Percentiles rank a stretch among this genome's conserved stretches.
Evolutionary conservation across 1,140 invertebrate genomes (phyloP).

Genomic region (Zaprionus taronus): DNA sequence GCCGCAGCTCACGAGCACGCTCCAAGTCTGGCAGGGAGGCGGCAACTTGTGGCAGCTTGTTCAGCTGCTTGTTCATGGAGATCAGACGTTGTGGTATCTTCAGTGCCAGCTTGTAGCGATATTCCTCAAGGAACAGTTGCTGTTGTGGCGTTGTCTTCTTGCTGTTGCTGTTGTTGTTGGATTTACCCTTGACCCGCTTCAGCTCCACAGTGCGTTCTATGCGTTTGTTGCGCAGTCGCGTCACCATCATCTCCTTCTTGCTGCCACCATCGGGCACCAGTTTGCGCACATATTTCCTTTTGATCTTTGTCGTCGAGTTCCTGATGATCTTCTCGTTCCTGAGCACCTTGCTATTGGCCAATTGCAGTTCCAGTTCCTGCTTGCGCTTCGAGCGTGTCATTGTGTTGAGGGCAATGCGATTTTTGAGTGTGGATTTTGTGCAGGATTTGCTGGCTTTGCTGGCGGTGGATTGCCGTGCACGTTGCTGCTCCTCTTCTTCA

Average conservation of each 20-base stretch:
- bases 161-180: background rate
- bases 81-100: constrained; percentile 91
- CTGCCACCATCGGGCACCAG: constrained; percentile 51
- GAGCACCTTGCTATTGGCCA: constrained; percentile 82
- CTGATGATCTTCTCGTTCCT: constrained; percentile 83
- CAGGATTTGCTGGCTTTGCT: constrained; percentile 21
- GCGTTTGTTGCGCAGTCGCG: constrained; percentile 61
- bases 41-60: constrained; percentile 86
- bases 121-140: constrained; percentile 86
- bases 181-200: constrained; percentile 26
- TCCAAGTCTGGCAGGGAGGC: constrained; percentile 91
- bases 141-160: constrained; percentile 52
- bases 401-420: constrained; percentile 71
- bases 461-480: background rate
- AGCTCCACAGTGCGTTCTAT: constrained; percentile 25
- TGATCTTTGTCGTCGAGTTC: constrained; percentile 77
- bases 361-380: constrained; percentile 74
- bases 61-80: constrained; percentile 88
- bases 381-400: constrained; percentile 83
- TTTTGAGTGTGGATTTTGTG: constrained; percentile 31
- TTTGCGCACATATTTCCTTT: constrained; percentile 75
- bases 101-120: constrained; percentile 91
- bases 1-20: constrained; percentile 44
- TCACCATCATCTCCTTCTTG: constrained; percentile 71
- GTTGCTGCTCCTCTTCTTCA: background rate